These are phyloP conservation scores for Sciaenops ocellatus DNA, from an alignment of 2,797 vertebrate species.

Conservation along the genomic window DNA sequence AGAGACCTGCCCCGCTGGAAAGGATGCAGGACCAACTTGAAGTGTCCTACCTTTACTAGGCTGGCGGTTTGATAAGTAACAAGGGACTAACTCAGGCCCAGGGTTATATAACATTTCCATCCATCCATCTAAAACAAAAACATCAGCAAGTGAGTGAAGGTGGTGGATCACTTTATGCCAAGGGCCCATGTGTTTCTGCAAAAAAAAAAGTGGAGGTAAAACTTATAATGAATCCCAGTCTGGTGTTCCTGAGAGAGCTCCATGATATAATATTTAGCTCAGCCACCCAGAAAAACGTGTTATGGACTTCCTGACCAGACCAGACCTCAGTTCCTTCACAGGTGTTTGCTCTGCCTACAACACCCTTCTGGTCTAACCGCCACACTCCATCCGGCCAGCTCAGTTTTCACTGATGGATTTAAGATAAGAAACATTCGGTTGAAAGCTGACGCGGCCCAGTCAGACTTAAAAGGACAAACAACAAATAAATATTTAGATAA, in stretches of 20 bases:
- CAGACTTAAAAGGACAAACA: constrained; percentile 1
- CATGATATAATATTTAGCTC: not conserved
- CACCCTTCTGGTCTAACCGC: not conserved
- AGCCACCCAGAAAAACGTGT: constrained; percentile 5
- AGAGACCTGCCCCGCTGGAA: constrained; percentile 61
- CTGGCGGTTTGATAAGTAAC: constrained; percentile 30
- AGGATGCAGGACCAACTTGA: constrained; percentile 46
- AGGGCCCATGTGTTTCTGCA: not conserved
- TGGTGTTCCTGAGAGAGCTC: not conserved
- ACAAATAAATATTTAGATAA: not conserved
- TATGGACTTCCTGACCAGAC: not conserved
- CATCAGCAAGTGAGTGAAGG: constrained; percentile 7
- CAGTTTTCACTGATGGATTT: constrained; percentile 2
- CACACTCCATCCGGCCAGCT: not conserved
- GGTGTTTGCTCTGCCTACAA: constrained; percentile 21
- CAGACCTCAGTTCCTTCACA: not conserved
- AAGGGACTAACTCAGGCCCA: constrained; percentile 19
- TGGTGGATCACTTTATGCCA: constrained; percentile 19
- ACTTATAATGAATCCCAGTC: not conserved
- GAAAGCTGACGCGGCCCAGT: not conserved
- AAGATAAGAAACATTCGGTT: not conserved
- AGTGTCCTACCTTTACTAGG: constrained; percentile 44
- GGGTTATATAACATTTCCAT: constrained; percentile 21
- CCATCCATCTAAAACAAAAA: constrained; percentile 14
- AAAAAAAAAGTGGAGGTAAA: constrained; percentile 4